Evolutionary conservation across 2,113 vertebrate genomes (phyloP), one percentile per base, ranked within the genome.

Genomic region (Gasterosteus aculeatus): DNA sequence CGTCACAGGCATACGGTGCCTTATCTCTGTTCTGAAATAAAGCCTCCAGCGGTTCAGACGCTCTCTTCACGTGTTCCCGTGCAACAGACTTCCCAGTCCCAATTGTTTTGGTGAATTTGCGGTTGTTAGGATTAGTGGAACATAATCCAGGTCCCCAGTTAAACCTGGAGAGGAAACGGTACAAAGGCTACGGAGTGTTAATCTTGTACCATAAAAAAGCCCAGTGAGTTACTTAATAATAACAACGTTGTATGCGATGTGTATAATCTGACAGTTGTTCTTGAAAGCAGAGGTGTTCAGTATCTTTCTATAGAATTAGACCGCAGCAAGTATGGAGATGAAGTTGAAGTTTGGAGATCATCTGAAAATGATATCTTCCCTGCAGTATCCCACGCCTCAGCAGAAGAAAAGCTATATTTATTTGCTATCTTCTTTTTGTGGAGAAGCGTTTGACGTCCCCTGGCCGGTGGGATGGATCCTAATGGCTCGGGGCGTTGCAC

Each of bases 91-190:
- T 16, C 67, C 49, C 15, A 68, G 78, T 29, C 71, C 49, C 47
- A 69, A 57, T 54, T 75, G 76, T 88, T 85, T 81, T 84, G 64
- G 63, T 67, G 58, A 85, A 76, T 72, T 82, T 53, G 67, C 6
- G 12, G 59, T 80, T 91, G 84, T 90, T 88, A 79, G 49, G 59
- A 81, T 82, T 80, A 85, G 51, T 51, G 49, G 84, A 87, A 92
- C 75, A 83, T 57, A 80, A 61, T 83, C 91, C 91, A 93, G 91
- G 85, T 61, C 70, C 71, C 33, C 65, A 15, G 67, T 60, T 70
- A 78, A 82, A 72, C 65, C 60, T 65, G 54, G 67, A 78, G 54
- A 82, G 80, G 80, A 87, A 90, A 88, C 58, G 3, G 65, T 12
- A 41, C 38, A 26, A 56, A 72, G 54, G 31, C 63, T 15, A 57